phyloP scores from a whole-genome alignment of 2,797 vertebrate species.

The Crypturellus tataupa region DNA sequence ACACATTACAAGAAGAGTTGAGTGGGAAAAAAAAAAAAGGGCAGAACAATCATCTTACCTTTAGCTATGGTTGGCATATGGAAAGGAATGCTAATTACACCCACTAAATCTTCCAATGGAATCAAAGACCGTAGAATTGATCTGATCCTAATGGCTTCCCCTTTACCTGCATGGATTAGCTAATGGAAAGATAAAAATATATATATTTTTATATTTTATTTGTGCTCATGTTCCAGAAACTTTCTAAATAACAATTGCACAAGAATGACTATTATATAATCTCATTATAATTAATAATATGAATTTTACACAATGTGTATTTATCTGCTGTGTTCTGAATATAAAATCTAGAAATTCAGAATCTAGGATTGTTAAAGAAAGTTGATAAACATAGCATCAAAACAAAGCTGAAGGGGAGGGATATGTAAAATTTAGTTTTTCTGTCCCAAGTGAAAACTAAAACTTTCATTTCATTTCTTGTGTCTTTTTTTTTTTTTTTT shows the following conservation, averaged over 20 bases:
- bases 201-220: neutral
- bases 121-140: constrained; percentile 95
- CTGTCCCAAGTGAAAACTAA: neutral
- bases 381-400: neutral
- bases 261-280: neutral
- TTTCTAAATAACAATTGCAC: neutral
- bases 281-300: neutral
- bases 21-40: neutral
- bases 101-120: constrained; percentile 93
- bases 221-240: neutral
- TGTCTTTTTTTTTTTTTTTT: neutral
- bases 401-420: fast-evolving
- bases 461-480: neutral
- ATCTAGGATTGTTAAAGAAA: neutral
- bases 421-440: neutral
- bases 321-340: neutral
- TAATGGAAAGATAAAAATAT: constrained; percentile 55
- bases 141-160: constrained; percentile 95
- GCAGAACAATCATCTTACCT: constrained; percentile 80
- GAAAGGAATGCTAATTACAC: constrained; percentile 95
- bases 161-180: constrained; percentile 95
- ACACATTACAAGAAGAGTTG: neutral
- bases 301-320: neutral
- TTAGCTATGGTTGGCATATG: constrained; percentile 93
- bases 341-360: neutral